Conservation (phyloP, 2,888 invertebrate species). For the Xylota sylvarum region DNA sequence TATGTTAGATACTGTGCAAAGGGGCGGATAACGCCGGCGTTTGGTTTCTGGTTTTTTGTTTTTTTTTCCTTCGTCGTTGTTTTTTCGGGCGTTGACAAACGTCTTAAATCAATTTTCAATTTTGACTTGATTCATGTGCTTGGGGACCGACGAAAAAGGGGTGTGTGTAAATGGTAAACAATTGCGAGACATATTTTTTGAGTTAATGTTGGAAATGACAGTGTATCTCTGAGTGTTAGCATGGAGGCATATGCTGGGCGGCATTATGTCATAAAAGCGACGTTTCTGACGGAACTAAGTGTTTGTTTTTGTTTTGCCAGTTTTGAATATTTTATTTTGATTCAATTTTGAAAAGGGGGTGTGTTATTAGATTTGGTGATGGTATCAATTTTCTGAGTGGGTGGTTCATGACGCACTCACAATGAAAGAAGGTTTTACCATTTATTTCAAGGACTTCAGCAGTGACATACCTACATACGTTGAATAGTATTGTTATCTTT, state of each 20-base stretch:
- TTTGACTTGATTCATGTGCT: slow-evolving; percentile 63
- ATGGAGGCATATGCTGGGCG: slow-evolving; percentile 14
- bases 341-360: slow-evolving; percentile 3
- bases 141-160: slow-evolving; percentile 21
- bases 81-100: slow-evolving; percentile 60
- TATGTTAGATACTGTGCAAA: slow-evolving; percentile 24
- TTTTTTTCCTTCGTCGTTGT: too few relatives aligned
- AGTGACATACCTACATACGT: too few relatives aligned
- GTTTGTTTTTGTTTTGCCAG: slow-evolving; percentile 14
- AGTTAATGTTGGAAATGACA: slow-evolving; percentile 27
- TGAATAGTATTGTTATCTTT: too few relatives aligned
- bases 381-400: background rate
- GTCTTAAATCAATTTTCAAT: slow-evolving; percentile 73
- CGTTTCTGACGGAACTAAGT: slow-evolving; percentile 24
- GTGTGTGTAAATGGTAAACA: slow-evolving; percentile 36
- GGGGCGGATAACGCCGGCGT: slow-evolving; percentile 17
- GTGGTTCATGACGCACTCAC: too few relatives aligned
- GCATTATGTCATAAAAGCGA: slow-evolving; percentile 35
- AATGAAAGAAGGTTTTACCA: too few relatives aligned
- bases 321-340: slow-evolving; percentile 33
- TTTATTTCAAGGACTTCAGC: too few relatives aligned
- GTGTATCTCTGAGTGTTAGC: background rate
- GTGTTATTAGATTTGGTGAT: background rate
- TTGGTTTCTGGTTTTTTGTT: too few relatives aligned
- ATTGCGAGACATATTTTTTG: slow-evolving; percentile 29